Conservation (phyloP, 2,797 vertebrate species). For the Thamnophis elegans region DNA sequence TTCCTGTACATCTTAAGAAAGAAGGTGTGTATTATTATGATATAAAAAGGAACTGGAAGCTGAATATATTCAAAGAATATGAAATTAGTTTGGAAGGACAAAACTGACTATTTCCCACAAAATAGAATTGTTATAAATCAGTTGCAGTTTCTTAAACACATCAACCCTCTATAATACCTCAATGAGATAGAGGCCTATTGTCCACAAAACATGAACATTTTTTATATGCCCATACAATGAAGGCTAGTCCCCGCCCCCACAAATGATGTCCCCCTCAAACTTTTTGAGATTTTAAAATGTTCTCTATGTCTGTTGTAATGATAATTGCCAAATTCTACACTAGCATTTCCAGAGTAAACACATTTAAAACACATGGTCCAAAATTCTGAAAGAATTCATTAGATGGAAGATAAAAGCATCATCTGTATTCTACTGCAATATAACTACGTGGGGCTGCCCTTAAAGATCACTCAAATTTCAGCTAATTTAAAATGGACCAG, state of each 20-base stretch:
- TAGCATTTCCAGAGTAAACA: neutral
- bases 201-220: neutral
- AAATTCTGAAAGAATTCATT: neutral
- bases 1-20: neutral
- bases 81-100: neutral
- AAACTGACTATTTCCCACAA: neutral
- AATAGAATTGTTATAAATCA: neutral
- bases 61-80: neutral
- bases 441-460: neutral
- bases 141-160: neutral
- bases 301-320: neutral
- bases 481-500: neutral
- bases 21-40: neutral
- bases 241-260: neutral
- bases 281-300: neutral
- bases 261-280: neutral
- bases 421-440: neutral
- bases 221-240: rapidly evolving
- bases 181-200: neutral
- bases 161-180: neutral
- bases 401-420: neutral
- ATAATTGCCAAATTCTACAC: neutral
- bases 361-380: neutral
- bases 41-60: neutral
- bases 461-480: neutral